Percentiles rank a stretch among this genome's conserved stretches.
These are phyloP conservation scores for Oreocharis arfaki DNA, from an alignment of 2,113 vertebrate genomes.

Conservation along the genomic window DNA sequence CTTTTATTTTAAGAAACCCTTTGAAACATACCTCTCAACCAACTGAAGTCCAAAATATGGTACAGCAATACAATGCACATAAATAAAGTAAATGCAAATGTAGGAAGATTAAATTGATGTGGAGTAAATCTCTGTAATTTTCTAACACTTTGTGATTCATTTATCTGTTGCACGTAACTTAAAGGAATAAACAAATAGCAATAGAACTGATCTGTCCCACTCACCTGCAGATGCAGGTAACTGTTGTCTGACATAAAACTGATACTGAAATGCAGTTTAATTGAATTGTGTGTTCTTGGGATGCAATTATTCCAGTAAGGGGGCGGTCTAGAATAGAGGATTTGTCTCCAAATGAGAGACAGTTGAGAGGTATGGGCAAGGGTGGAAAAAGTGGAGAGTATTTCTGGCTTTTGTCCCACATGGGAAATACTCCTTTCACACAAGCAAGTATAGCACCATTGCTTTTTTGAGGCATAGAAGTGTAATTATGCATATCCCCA, in stretches of 20 bases:
- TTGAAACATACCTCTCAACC: slow-evolving; percentile 63
- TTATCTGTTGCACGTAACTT: background rate
- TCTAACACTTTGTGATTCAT: background rate
- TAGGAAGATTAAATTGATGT: background rate
- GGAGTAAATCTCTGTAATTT: background rate
- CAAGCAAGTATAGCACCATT: slow-evolving; percentile 58
- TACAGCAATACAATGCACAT: background rate
- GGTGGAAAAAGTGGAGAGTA: slow-evolving; percentile 59
- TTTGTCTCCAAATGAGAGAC: slow-evolving; percentile 11
- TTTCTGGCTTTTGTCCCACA: slow-evolving; percentile 10
- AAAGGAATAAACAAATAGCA: background rate
- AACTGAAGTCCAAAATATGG: background rate
- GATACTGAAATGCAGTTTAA: background rate
- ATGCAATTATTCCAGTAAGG: background rate
- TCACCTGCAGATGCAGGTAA: slow-evolving; percentile 24
- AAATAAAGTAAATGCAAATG: background rate
- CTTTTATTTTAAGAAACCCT: slow-evolving; percentile 27
- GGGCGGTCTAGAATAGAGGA: background rate
- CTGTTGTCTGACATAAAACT: slow-evolving; percentile 1
- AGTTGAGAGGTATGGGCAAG: slow-evolving; percentile 76
- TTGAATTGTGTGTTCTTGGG: background rate
- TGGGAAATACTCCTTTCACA: slow-evolving; percentile 59
- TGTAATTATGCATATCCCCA: slow-evolving; percentile 64
- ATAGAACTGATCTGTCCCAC: background rate
- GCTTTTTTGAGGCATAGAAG: slow-evolving; percentile 42